Conservation (phyloP, 2,113 vertebrate genomes). For the Poecilia latipinna region DNA sequence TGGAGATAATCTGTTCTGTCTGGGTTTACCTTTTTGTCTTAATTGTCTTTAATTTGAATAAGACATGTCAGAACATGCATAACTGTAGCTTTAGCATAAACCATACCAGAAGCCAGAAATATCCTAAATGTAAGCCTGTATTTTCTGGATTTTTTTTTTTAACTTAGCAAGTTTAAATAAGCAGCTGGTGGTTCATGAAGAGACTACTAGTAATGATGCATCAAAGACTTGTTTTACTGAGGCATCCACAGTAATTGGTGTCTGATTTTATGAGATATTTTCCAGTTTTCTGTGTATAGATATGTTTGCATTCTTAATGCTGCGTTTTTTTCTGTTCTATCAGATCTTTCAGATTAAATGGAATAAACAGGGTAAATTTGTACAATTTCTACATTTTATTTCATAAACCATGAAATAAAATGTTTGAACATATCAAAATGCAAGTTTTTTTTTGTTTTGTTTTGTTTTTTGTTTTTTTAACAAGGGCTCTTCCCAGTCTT, state of each 20-base stretch:
- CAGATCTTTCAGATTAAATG: neutral
- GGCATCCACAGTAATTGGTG: slow-evolving; percentile 3
- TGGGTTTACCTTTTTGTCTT: too few relatives aligned
- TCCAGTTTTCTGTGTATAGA: neutral
- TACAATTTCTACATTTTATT: slow-evolving; percentile 18
- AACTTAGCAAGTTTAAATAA: slow-evolving; percentile 5
- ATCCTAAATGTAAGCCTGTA: neutral
- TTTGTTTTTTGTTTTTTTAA: slow-evolving; percentile 1
- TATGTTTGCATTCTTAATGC: neutral
- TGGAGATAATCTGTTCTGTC: neutral
- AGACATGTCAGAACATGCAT: too few relatives aligned
- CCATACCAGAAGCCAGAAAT: too few relatives aligned
- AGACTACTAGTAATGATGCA: slow-evolving; percentile 37
- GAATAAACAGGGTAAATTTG: slow-evolving; percentile 14
- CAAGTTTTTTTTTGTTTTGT: slow-evolving; percentile 26
- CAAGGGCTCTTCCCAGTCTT: slow-evolving; percentile 35
- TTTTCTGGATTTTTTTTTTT: slow-evolving; percentile 9
- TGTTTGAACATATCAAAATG: neutral
- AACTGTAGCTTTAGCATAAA: too few relatives aligned
- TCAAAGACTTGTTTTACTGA: slow-evolving; percentile 29
- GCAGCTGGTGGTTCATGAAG: slow-evolving; percentile 18
- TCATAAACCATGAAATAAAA: neutral
- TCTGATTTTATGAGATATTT: neutral
- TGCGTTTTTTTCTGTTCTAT: neutral
- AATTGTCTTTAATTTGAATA: too few relatives aligned